phyloP scores from a whole-genome alignment of 1,140 invertebrate genomes.

The Drosophila orena region DNA sequence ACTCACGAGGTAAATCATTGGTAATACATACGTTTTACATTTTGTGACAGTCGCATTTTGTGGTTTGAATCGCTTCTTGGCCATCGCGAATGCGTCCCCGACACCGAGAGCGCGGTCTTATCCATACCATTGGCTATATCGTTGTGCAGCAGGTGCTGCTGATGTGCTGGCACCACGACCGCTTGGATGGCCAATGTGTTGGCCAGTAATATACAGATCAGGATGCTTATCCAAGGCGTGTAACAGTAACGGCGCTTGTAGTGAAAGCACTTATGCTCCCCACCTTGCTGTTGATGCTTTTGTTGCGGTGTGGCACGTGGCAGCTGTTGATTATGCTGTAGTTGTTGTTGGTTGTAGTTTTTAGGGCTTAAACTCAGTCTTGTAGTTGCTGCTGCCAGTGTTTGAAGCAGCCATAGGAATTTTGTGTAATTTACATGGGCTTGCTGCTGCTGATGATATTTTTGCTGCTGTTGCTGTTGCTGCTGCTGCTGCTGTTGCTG shows the following conservation, averaged over 20 bases:
- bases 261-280: constrained; percentile 1
- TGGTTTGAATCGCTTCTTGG: constrained; percentile 1
- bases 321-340: constrained; percentile 25
- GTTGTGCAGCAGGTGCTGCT: constrained; percentile 1
- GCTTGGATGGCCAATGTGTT: constrained; percentile 4
- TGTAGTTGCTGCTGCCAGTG: constrained; percentile 32
- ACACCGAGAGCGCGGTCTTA: not conserved
- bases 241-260: not conserved
- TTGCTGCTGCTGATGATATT: not conserved
- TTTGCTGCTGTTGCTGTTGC: constrained; percentile 2
- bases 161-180: constrained; percentile 5
- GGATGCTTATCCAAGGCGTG: constrained; percentile 8
- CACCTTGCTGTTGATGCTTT: constrained; percentile 4
- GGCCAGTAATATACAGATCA: constrained; percentile 11
- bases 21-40: constrained; percentile 11
- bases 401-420: constrained; percentile 47
- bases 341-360: constrained; percentile 37
- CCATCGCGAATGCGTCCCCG: constrained; percentile 6
- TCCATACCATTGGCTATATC: constrained; percentile 26
- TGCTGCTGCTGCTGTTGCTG: constrained; percentile 13
- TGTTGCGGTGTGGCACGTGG: constrained; percentile 10
- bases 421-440: constrained; percentile 33
- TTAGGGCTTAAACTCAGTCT: constrained; percentile 55
- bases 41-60: constrained; percentile 41
- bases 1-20: not conserved